Conservation (phyloP, 2,888 invertebrate genomes). For the Leistus spinibarbis region DNA sequence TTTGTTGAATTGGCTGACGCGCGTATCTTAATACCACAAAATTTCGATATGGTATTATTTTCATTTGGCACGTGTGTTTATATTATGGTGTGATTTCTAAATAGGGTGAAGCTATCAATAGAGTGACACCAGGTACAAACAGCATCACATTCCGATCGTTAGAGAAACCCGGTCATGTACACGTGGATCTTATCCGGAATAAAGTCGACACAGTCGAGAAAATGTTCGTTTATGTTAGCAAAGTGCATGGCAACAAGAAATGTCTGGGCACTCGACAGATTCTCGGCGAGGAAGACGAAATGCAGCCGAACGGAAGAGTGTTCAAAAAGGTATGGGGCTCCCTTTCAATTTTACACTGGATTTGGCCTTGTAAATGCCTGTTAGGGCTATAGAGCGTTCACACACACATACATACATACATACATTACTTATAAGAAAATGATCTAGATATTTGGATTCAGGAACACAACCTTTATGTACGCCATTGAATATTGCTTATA, state of each 20-base stretch:
- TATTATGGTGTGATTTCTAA: not conserved
- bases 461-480: too few species aligned
- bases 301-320: slow-evolving; percentile 90
- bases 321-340: slow-evolving; percentile 98
- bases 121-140: slow-evolving; percentile 62
- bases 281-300: slow-evolving; percentile 91
- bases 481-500: too few species aligned
- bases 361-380: too few species aligned
- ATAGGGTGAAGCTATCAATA: slow-evolving; percentile 73
- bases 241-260: slow-evolving; percentile 72
- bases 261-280: slow-evolving; percentile 91
- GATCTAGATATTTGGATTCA: too few species aligned
- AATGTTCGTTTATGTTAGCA: slow-evolving; percentile 80
- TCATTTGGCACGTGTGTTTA: too few species aligned
- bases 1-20: not conserved
- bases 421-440: too few species aligned
- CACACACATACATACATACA: too few species aligned
- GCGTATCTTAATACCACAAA: not conserved
- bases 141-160: slow-evolving; percentile 77
- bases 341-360: slow-evolving; percentile 2
- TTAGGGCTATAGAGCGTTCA: too few species aligned
- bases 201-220: slow-evolving; percentile 83
- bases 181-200: slow-evolving; percentile 74
- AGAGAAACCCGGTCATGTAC: slow-evolving; percentile 71
- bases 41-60: too few species aligned